These are phyloP conservation scores for Eurystomus glaucurus DNA, from an alignment of 2,797 vertebrate genomes.

Conservation along the genomic window DNA sequence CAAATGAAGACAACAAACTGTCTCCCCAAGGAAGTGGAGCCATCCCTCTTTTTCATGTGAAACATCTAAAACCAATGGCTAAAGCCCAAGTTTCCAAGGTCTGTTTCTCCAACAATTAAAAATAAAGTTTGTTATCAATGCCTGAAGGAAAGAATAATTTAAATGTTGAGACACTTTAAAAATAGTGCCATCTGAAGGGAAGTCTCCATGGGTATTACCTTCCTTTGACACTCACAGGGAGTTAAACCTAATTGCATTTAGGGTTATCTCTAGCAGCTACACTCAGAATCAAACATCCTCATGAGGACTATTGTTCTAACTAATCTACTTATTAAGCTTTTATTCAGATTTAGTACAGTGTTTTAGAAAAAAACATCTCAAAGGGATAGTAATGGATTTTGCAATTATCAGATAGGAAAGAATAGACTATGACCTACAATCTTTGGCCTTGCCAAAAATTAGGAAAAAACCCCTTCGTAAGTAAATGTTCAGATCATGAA, in stretches of 20 bases:
- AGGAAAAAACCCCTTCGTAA: conserved; percentile 11
- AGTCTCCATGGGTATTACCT: conserved; percentile 72
- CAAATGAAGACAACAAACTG: conserved; percentile 39
- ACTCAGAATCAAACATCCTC: conserved; percentile 78
- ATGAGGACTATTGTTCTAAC: conserved; percentile 83
- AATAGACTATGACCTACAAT: conserved; percentile 71
- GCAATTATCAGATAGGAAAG: conserved; percentile 74
- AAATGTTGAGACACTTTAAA: conserved; percentile 75
- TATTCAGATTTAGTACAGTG: conserved; percentile 81
- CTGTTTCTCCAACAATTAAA: conserved; percentile 57
- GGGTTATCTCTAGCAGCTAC: conserved; percentile 81
- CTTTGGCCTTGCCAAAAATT: conserved; percentile 38
- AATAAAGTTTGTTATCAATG: conserved; percentile 46
- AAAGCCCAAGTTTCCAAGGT: conserved; percentile 51
- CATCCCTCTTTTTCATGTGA: conserved; percentile 64
- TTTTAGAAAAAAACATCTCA: conserved; percentile 76
- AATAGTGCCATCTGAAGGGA: conserved; percentile 76
- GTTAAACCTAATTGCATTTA: conserved; percentile 83
- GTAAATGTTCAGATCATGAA: conserved; percentile 19
- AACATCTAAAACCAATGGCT: conserved; percentile 61
- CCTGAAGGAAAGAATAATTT: conserved; percentile 76
- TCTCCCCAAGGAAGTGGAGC: conserved; percentile 24
- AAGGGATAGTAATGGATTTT: conserved; percentile 76
- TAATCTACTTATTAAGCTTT: conserved; percentile 86
- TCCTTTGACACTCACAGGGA: conserved; percentile 78